Evolutionary conservation across 2,888 invertebrate species (phyloP), one percentile per base, ranked within the genome.

Genomic region (Myopa tessellatipennis): DNA sequence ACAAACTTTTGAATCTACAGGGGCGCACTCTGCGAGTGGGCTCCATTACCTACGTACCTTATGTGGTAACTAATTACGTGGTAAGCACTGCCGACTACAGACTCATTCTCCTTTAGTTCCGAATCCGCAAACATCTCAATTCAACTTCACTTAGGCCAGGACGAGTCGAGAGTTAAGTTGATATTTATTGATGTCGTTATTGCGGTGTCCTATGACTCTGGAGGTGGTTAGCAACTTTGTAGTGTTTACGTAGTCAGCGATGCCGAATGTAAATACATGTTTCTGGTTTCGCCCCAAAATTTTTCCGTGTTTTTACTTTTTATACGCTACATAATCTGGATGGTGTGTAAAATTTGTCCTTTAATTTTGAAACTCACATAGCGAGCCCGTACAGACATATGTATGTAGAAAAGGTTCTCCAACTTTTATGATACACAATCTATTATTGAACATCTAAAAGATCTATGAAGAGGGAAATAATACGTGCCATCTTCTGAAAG

Each of bases 41-140:
- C 82, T 84, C 89, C 73, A 80, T 87, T 83, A 88, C 87, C 83
- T 88, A 88, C 85, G 83, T 85, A 78, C 88, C 88, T 81, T 88
- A 88, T 83, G 85, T 86, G 82, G 84, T 86, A 84, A 86, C 85
- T 86, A 84, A 86, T 85, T 87, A 86, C 85, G 87, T 86, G 87
- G 88, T 88, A 87, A 87, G 87, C 86, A 84, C 82, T 65, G 45
- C 10, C 45, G 73, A 45, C 34, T 36, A n/a, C 58, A 16, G 16
- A 60, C 14, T 40, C 60, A 38, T 7, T 26, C 61, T 40, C 61
- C 18, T 38, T n/a, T 60, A 18, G n/a, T n/a, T 40, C 34, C 8
- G 38, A 58, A 26, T 12, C 58, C 45, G 45, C 65, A 40, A 45
- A 45, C 14, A n/a, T 38, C 75, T 65, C 14, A 26, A 18, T 38